phyloP scores from a whole-genome alignment of 2,888 invertebrate species.

The Microplitis manilae region DNA sequence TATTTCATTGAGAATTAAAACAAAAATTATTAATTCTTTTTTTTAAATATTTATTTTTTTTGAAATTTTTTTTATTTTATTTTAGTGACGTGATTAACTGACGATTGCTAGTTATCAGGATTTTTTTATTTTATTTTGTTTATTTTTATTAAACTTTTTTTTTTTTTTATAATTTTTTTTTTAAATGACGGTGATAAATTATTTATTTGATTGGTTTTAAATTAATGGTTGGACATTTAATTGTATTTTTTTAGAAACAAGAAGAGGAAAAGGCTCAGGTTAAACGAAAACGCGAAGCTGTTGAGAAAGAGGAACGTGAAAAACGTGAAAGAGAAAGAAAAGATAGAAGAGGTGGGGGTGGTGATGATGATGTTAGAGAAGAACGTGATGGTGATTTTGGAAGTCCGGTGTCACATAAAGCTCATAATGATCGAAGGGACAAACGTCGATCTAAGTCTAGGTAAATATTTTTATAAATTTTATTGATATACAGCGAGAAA shows the following conservation, averaged over 20 bases:
- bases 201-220: slow-evolving; percentile 29
- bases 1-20: slow-evolving; percentile 33
- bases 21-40: slow-evolving; percentile 1
- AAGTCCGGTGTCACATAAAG: slow-evolving; percentile 66
- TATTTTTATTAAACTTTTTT: slow-evolving; percentile 48
- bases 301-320: slow-evolving; percentile 77
- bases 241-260: slow-evolving; percentile 79
- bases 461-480: slow-evolving; percentile 57
- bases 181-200: slow-evolving; percentile 29
- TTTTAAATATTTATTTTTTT: neutral
- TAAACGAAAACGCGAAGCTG: slow-evolving; percentile 77
- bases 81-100: slow-evolving; percentile 35
- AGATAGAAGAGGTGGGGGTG: slow-evolving; percentile 68
- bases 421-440: slow-evolving; percentile 64
- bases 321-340: slow-evolving; percentile 73
- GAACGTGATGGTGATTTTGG: slow-evolving; percentile 64
- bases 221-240: slow-evolving; percentile 47
- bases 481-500: neutral
- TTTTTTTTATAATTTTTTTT: slow-evolving; percentile 13
- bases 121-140: slow-evolving; percentile 48
- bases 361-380: slow-evolving; percentile 67
- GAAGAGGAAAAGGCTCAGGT: slow-evolving; percentile 81
- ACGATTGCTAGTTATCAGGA: slow-evolving; percentile 62
- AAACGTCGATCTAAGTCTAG: slow-evolving; percentile 73
- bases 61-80: neutral